Conservation (phyloP, 1,140 invertebrate genomes). For the Eriocheir sinensis region DNA sequence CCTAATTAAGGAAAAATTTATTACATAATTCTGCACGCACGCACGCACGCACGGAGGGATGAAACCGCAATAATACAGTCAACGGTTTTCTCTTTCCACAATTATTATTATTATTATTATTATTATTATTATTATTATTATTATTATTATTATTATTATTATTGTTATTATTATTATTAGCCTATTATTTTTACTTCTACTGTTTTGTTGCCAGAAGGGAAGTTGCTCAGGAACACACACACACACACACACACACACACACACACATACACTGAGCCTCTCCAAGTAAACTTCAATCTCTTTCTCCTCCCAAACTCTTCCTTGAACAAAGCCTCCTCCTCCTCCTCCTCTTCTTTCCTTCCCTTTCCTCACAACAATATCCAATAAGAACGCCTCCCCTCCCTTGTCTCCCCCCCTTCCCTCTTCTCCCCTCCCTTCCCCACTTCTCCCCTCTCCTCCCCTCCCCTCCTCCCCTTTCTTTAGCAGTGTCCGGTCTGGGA, state of each 20-base stretch:
- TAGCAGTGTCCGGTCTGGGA: slow-evolving; percentile 30
- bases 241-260: slow-evolving; percentile 11
- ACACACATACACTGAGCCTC: background rate
- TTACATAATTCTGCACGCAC: too few species aligned
- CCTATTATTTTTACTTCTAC: background rate
- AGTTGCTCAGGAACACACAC: too few species aligned
- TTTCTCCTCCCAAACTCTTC: background rate
- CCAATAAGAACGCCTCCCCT: background rate
- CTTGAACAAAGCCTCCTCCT: slow-evolving; percentile 29
- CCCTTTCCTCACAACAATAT: background rate
- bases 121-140: background rate
- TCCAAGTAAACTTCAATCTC: background rate
- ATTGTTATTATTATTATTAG: background rate
- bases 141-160: slow-evolving; percentile 19
- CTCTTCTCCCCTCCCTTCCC: background rate
- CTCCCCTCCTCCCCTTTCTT: background rate
- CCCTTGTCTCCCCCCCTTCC: background rate
- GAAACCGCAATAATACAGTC: too few species aligned
- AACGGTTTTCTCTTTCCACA: too few species aligned
- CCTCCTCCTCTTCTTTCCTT: slow-evolving; percentile 17
- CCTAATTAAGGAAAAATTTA: too few species aligned
- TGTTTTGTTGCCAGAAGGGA: too few species aligned
- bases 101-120: too few species aligned
- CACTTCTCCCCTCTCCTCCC: too few species aligned
- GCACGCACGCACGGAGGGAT: too few species aligned